Evolutionary conservation across 2,888 invertebrate genomes (phyloP), one percentile per base, ranked within the genome.

Genomic region (Hecatera dysodea): DNA sequence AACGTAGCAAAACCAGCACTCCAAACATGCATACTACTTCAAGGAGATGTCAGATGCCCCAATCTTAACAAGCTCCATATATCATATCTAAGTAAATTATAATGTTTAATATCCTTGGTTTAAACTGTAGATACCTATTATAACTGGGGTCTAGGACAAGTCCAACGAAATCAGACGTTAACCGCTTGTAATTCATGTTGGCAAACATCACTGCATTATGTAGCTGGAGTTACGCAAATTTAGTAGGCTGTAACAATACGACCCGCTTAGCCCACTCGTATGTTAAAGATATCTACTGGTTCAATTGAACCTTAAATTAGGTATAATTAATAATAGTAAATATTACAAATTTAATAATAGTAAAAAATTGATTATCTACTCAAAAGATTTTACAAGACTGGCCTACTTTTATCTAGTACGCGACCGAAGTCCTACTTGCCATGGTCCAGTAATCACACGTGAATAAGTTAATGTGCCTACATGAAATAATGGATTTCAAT

Each of bases 81-180:
- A n/a, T 67, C 50, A 66, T 29, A 62, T 64, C 55, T 78, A 85
- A 80, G 80, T 83, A 75, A 74, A 82, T 81, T 80, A 76, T 83
- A 87, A 85, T 59, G 73, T 79, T 67, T 81, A 81, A 61, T 72
- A 85, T 73, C 75, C 82, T 84, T 84, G 86, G 66, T 84, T 59
- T 67, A 70, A 69, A 79, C 65, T 72, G 78, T 82, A 56, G 22
- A 7, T 56, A 56, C 15, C 22, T 12, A 83, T 87, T 84, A 88
- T 80, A 81, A 81, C 70, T 67, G 85, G 83, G 89, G 89, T 90
- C 91, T 90, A 90, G 90, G 91, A 87, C 88, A 82, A 85, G 69
- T 77, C 80, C 80, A 65, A 82, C 86, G 85, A 85, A 86, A 88
- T 85, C 80, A 80, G 65, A 86, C 84, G 84, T 84, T 85, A 87